phyloP scores from a whole-genome alignment of 1,140 invertebrate species.

The Gonatopus flavifemur region DNA sequence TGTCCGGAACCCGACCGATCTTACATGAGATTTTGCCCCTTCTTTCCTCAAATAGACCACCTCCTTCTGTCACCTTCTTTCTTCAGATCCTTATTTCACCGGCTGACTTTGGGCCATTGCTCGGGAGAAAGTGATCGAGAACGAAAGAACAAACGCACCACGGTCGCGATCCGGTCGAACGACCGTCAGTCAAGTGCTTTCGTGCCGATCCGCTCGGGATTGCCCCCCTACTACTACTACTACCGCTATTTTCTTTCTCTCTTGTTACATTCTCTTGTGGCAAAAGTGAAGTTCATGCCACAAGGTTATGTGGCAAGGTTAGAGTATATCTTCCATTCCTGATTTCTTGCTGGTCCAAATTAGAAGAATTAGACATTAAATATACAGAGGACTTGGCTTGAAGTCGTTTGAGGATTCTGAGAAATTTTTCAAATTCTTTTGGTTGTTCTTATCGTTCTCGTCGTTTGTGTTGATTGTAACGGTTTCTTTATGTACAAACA shows the following conservation, averaged over 20 bases:
- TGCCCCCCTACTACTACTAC: background rate
- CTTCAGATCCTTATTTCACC: constrained; percentile 6
- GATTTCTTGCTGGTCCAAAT: constrained; percentile 1
- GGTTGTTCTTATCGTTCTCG: too few species aligned
- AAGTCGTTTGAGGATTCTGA: too few species aligned
- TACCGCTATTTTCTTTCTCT: constrained; percentile 22
- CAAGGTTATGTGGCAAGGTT: constrained; percentile 52
- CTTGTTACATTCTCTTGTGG: constrained; percentile 14
- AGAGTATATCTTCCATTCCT: constrained; percentile 18
- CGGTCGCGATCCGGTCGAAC: constrained; percentile 28
- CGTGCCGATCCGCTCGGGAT: constrained; percentile 1
- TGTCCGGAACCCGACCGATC: background rate
- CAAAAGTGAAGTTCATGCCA: constrained; percentile 33
- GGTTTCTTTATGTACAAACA: too few species aligned
- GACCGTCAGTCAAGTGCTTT: constrained; percentile 13
- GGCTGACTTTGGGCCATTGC: constrained; percentile 16
- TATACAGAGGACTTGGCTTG: too few species aligned
- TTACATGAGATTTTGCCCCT: background rate
- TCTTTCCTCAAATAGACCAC: constrained; percentile 11
- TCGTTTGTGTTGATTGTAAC: too few species aligned
- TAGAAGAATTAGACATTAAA: too few species aligned
- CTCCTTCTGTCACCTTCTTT: constrained; percentile 18
- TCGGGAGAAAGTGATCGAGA: constrained; percentile 54
- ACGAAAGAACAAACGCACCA: too few species aligned
- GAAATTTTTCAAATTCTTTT: too few species aligned